These are phyloP conservation scores for Sebastes wilsoni DNA, from an alignment of 2,797 vertebrate species.

Conservation along the genomic window DNA sequence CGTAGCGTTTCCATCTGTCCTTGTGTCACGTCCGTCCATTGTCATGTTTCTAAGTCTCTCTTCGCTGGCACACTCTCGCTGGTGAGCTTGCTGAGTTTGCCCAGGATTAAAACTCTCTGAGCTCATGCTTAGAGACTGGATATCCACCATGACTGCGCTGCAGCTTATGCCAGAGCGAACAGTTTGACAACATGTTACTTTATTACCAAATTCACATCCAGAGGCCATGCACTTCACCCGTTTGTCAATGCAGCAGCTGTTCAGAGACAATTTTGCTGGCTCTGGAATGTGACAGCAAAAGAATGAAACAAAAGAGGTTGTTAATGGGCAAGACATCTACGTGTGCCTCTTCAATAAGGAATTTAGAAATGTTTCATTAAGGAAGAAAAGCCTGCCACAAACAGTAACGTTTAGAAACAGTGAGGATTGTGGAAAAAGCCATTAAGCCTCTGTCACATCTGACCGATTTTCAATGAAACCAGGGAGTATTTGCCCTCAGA, in stretches of 20 bases:
- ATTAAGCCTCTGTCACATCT: slow-evolving; percentile 77
- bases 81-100: slow-evolving; percentile 56
- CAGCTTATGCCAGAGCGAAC: slow-evolving; percentile 54
- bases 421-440: slow-evolving; percentile 57
- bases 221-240: background rate
- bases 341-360: slow-evolving; percentile 13
- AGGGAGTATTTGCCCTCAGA: slow-evolving; percentile 39
- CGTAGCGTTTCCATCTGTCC: background rate
- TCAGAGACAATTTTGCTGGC: background rate
- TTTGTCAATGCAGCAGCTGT: background rate
- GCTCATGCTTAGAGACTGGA: slow-evolving; percentile 59
- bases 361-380: slow-evolving; percentile 62
- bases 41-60: slow-evolving; percentile 45
- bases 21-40: slow-evolving; percentile 35
- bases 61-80: slow-evolving; percentile 43
- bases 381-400: slow-evolving; percentile 41
- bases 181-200: slow-evolving; percentile 67
- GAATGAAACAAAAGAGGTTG: slow-evolving; percentile 1
- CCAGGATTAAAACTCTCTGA: slow-evolving; percentile 70
- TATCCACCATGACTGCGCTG: slow-evolving; percentile 50
- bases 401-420: slow-evolving; percentile 40
- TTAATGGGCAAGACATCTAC: slow-evolving; percentile 8
- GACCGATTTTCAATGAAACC: slow-evolving; percentile 71
- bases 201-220: slow-evolving; percentile 47
- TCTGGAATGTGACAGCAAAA: slow-evolving; percentile 3